Conservation (phyloP, 2,888 invertebrate species). For the Spodoptera exigua region DNA sequence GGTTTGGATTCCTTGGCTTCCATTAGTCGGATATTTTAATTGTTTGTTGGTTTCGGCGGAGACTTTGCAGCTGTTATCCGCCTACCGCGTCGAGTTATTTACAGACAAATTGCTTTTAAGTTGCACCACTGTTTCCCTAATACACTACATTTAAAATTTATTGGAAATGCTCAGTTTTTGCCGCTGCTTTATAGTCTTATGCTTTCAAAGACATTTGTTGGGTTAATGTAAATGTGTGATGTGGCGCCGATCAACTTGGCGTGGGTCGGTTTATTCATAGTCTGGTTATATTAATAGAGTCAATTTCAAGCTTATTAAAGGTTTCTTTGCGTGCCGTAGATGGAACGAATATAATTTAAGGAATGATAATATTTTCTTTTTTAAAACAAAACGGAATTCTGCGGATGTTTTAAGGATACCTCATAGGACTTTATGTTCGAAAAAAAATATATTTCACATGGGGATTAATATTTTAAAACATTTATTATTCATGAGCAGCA, state of each 20-base stretch:
- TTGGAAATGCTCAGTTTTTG: constrained; percentile 53
- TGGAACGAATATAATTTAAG: too few species aligned
- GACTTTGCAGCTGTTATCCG: constrained; percentile 83
- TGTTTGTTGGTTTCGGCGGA: constrained; percentile 80
- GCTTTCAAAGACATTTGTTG: constrained; percentile 46
- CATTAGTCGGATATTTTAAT: constrained; percentile 89
- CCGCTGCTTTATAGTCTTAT: constrained; percentile 40
- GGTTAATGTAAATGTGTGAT: constrained; percentile 29
- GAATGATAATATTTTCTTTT: too few species aligned
- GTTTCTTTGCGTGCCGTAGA: background rate
- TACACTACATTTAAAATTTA: constrained; percentile 61
- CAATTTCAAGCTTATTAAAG: constrained; percentile 42
- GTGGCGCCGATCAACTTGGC: constrained; percentile 20
- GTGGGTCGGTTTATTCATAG: constrained; percentile 21
- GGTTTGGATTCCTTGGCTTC: constrained; percentile 82
- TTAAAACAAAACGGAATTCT: too few species aligned
- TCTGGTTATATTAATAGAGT: constrained; percentile 15
- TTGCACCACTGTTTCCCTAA: constrained; percentile 78
- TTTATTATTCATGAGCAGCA: constrained; percentile 40
- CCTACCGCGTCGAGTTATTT: constrained; percentile 85
- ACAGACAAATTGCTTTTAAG: constrained; percentile 85
- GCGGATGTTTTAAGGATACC: too few species aligned
- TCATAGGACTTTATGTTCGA: too few species aligned
- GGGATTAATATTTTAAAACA: too few species aligned
- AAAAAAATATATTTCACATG: too few species aligned